A percentile compares a stretch with the other conserved stretches of the same genome.
Evolutionary conservation across 2,888 invertebrate genomes (phyloP).

Genomic region (Trichogramma evanescens): DNA sequence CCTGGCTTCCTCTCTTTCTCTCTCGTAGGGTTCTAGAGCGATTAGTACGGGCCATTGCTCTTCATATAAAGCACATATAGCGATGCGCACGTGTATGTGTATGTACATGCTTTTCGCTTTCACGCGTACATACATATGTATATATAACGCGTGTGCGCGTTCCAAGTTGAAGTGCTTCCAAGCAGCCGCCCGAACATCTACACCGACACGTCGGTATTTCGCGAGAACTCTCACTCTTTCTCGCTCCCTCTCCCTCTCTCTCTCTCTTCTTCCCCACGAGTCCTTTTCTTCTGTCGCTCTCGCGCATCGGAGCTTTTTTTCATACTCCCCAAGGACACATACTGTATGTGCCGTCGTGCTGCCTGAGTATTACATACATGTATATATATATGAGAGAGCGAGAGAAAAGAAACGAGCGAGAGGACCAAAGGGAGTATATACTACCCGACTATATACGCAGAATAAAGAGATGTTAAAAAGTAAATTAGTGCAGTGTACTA

Average conservation of each 20-base stretch:
- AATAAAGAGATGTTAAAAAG: conserved; percentile 16
- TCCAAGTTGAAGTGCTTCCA: conserved; percentile 42
- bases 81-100: conserved; percentile 27
- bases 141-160: conserved; percentile 14
- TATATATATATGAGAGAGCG: neutral
- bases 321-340: neutral
- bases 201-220: conserved; percentile 25
- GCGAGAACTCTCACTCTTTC: conserved; percentile 6
- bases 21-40: conserved; percentile 33
- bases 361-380: neutral
- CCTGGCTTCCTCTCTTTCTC: neutral
- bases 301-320: neutral
- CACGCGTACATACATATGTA: too few species aligned
- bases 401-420: conserved; percentile 8
- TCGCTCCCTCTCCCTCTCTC: conserved; percentile 7
- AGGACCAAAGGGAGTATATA: too few species aligned
- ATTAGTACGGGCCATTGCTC: conserved; percentile 44
- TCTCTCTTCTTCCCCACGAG: neutral
- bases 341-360: conserved; percentile 5
- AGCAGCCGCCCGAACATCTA: conserved; percentile 21
- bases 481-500: conserved; percentile 10
- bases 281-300: neutral
- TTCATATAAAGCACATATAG: conserved; percentile 34
- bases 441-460: neutral
- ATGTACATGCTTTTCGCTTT: too few species aligned